Base-by-base conservation (phyloP, 2,797 vertebrate genomes). In the Coregonus sp. region DNA sequence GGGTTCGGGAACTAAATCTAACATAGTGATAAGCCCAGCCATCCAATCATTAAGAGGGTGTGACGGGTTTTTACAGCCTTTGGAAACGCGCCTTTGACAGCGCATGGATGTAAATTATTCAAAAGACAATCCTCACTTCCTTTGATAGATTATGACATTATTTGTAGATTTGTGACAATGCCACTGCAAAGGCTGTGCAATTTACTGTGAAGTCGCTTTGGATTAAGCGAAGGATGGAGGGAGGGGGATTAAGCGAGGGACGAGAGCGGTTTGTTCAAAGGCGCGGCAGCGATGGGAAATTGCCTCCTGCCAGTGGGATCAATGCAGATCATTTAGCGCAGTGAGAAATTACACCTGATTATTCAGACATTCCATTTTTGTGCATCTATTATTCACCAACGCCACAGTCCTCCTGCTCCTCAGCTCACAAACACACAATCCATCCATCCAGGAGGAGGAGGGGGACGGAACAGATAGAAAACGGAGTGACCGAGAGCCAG, bases 321-420 rank as follows among this genome's bases (percentile, higher is more conserved):
- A 72, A 93, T 86, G 86, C 91, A 91, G 90, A 91, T 92, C 90
- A 91, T 93, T 92, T 90, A 86, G 81, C 83, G 73, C 86, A 84
- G 89, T 73, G 79, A 91, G 88, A 89, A 90, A 89, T 88, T 89
- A 93, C 92, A 91, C 91, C 90, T 93, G 91, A 88, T 92, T 91
- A 92, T 92, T 93, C 93, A 86, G 89, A 82, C 87, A 86, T 91
- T 91, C 88, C 85, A 66, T 52, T 78, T 75, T 74, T 80, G 78
- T 87, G 56, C 68, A 54, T 89, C 86, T 72, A 85, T 89, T 87
- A 90, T 89, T 89, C 89, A 89, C 87, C 82, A 9, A 5, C 15
- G 51, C 51, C 51, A 18, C 1, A 18, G 16, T 59, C n/a, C 77
- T 88, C 25, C 63, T 51, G 11, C 72, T 18, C 77, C 76, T 47